Evolutionary conservation across 2,888 invertebrate species (phyloP).

Genomic region (Auanema freiburgensis): DNA sequence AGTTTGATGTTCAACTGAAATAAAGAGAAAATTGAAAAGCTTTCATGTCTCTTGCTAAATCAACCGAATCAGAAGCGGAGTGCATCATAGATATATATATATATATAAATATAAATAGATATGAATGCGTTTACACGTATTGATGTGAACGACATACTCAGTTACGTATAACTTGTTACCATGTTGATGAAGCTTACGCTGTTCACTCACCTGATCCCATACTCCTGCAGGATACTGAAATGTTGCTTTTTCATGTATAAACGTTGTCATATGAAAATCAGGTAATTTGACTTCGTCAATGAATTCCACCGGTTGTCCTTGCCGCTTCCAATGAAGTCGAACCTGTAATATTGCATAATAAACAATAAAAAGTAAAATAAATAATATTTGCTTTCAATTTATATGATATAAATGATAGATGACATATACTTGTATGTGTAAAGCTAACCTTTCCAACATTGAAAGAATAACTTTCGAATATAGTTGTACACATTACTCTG

Average conservation of each 20-base stretch:
- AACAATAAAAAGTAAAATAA: conserved; percentile 2
- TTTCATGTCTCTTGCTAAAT: too few relatives aligned
- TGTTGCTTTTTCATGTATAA: conserved; percentile 55
- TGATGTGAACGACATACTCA: not conserved
- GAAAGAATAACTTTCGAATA: conserved; percentile 63
- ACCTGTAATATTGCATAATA: conserved; percentile 30
- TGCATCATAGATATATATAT: conserved; percentile 15
- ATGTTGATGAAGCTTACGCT: not conserved
- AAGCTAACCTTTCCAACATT: conserved; percentile 57
- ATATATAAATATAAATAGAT: conserved; percentile 6
- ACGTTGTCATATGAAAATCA: conserved; percentile 53
- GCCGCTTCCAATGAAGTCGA: conserved; percentile 59
- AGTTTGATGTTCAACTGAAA: conserved; percentile 61
- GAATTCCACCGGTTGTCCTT: conserved; percentile 56
- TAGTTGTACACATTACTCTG: conserved; percentile 58
- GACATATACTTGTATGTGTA: not conserved
- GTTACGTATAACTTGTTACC: conserved; percentile 1
- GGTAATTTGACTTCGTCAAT: conserved; percentile 57
- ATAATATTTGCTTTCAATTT: not conserved
- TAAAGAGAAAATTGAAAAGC: not conserved
- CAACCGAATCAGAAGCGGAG: too few relatives aligned
- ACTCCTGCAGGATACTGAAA: conserved; percentile 63
- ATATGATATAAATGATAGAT: too few relatives aligned
- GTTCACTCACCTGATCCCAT: conserved; percentile 59
- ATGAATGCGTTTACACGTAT: conserved; percentile 17